Evolutionary conservation across 2,888 invertebrate species (phyloP).

Genomic region (Gari tellinella): DNA sequence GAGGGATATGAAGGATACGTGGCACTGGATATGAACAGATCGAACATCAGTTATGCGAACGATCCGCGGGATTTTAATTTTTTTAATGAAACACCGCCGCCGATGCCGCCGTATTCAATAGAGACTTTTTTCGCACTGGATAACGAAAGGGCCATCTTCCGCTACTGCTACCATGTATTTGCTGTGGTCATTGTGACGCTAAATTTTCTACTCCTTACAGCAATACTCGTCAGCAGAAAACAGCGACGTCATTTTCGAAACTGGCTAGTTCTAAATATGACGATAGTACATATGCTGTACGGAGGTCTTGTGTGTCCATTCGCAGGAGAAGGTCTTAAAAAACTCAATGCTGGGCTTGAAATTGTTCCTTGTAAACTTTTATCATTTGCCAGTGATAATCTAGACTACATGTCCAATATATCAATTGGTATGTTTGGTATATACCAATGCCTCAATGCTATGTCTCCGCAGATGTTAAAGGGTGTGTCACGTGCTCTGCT

Average conservation of each 20-base stretch:
- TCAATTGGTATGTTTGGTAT: constrained; percentile 52
- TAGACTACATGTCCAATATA: constrained; percentile 49
- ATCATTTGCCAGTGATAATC: constrained; percentile 32
- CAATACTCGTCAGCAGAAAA: constrained; percentile 39
- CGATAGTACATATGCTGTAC: constrained; percentile 44
- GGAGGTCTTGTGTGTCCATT: constrained; percentile 49
- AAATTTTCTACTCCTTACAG: constrained; percentile 27
- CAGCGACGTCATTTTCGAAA: constrained; percentile 54
- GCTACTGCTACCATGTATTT: constrained; percentile 41
- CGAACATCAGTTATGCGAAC: no score
- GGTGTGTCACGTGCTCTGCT: constrained; percentile 49
- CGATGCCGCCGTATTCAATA: background rate
- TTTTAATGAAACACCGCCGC: no score
- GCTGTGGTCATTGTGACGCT: constrained; percentile 34
- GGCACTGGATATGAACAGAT: no score
- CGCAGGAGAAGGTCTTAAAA: constrained; percentile 32
- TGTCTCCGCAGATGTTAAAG: constrained; percentile 45
- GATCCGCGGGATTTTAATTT: no score
- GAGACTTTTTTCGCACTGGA: constrained; percentile 1
- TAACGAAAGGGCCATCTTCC: constrained; percentile 13
- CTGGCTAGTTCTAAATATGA: constrained; percentile 53
- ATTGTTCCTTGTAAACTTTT: constrained; percentile 50
- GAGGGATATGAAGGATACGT: no score
- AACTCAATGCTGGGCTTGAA: constrained; percentile 14
- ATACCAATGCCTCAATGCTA: constrained; percentile 43